Evolutionary conservation across 2,113 vertebrate genomes (phyloP), one percentile per base, ranked within the genome.

Genomic region (Neotragus pygmaeus): DNA sequence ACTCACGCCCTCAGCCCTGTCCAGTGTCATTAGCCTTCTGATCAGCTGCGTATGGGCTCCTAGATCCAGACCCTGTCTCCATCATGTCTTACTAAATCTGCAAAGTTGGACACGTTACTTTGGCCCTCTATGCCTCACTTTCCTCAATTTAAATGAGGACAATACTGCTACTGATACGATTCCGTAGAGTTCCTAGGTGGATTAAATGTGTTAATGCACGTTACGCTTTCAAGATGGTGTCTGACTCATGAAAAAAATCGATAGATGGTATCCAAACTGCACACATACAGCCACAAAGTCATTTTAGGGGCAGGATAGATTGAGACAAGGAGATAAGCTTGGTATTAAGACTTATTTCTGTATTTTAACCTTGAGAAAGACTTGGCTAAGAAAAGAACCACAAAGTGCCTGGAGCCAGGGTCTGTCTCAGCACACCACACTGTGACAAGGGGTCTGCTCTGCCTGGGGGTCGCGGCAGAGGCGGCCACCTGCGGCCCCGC

Each of bases 351-450:
- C 9, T 94, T 60, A 77, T 33, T 95, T 85, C 21, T 16, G 6
- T 53, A 78, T 89, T 88, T 87, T 91, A 90, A 92, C 39, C 86
- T 96, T 19, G 16, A 94, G 53, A 92, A 93, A 92, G 86, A 87
- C 47, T 9, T 58, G 30, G 15, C 15, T 58, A 70, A 86, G 75
- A 64, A 73, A 73, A 55, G 16, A 0, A 16, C 30, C 13, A 0
- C 55, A 16, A 4, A 27, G 3, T 83, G 9, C 14, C 70, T 55
- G 36, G 58, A 49, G 8, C 23, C 77, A 58, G 10, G n/a, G 66
- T 12, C n/a, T 70, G n/a, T 70, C 66, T 2, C 66, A 39, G 66
- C n/a, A 70, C 19, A 23, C n/a, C n/a, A 70, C 66, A 9, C 33
- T 36, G 3, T n/a, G 36, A 16, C 60, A 21, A 28, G 33, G 49